phyloP scores from a whole-genome alignment of 2,113 vertebrate species.

The Platysteira castanea region DNA sequence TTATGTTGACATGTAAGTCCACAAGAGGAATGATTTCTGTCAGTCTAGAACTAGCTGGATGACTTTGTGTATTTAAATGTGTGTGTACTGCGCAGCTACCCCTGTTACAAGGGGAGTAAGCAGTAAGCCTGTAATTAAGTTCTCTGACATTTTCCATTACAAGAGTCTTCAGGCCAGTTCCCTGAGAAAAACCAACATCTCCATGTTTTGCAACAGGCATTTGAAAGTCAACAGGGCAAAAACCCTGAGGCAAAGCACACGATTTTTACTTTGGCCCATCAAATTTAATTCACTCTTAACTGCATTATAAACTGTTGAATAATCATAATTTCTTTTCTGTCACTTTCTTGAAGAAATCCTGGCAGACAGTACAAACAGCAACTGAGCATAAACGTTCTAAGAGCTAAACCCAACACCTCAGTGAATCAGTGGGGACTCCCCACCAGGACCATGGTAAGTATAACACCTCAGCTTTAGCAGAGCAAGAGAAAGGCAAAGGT shows the following conservation, averaged over 20 bases:
- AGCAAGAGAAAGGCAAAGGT: neutral
- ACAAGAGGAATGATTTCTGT: neutral
- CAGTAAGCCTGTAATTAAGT: neutral
- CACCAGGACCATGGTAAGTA: neutral
- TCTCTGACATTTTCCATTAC: neutral
- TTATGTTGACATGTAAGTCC: neutral
- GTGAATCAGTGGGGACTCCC: neutral
- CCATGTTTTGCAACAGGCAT: slow-evolving; percentile 11
- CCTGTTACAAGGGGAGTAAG: neutral
- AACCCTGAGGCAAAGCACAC: neutral
- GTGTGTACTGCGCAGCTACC: neutral
- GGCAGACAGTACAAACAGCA: neutral
- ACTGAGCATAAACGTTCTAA: neutral
- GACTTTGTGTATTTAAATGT: neutral
- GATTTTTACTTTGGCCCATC: slow-evolving; percentile 8
- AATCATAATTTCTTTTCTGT: slow-evolving; percentile 1
- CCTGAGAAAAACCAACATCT: neutral
- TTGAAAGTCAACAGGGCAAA: slow-evolving; percentile 3
- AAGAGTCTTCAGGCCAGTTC: neutral
- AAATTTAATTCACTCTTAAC: slow-evolving; percentile 4
- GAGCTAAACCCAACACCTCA: neutral
- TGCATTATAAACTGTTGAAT: slow-evolving; percentile 25
- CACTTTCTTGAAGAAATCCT: slow-evolving; percentile 22
- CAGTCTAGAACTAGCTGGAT: neutral
- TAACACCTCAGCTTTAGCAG: neutral